phyloP scores from a whole-genome alignment of 37 sponge, comb jelly and placozoan genomes.

The Theonella swinhoei region DNA sequence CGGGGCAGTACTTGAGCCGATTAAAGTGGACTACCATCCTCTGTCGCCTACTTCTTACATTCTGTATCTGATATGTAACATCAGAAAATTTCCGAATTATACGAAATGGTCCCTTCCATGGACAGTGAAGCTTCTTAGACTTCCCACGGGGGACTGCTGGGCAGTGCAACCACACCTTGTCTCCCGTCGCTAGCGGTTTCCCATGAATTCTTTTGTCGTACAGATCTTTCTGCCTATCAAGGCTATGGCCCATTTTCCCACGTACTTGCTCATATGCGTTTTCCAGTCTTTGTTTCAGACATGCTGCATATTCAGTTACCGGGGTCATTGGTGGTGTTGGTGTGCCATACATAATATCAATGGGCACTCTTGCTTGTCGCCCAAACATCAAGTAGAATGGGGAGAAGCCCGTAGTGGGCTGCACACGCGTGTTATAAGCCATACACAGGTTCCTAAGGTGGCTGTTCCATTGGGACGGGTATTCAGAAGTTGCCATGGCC shows the following conservation, averaged over 20 bases:
- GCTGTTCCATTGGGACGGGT: conserved; percentile 4
- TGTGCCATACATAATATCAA: conserved; percentile 25
- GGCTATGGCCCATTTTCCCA: background rate
- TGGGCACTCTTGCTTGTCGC: conserved; percentile 33
- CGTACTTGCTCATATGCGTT: conserved; percentile 15
- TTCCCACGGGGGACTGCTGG: conserved; percentile 1
- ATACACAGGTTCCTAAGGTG: conserved; percentile 14
- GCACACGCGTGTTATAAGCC: conserved; percentile 34
- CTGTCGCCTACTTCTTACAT: background rate
- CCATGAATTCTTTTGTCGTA: conserved; percentile 25
- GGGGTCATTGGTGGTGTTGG: background rate
- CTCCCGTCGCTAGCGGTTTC: background rate
- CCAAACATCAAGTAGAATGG: conserved; percentile 51
- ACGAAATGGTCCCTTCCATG: conserved; percentile 41
- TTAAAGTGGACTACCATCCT: conserved; percentile 40
- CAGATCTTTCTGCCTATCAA: conserved; percentile 11
- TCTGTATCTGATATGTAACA: conserved; percentile 21
- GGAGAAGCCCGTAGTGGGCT: conserved; percentile 33
- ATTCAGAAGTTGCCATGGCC: conserved; percentile 3
- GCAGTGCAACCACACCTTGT: conserved; percentile 31
- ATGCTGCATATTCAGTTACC: conserved; percentile 14
- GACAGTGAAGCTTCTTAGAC: conserved; percentile 30
- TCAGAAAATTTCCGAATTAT: conserved; percentile 24
- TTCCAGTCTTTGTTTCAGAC: conserved; percentile 10
- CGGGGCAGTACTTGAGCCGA: conserved; percentile 18